Evolutionary conservation across 2,113 vertebrate species (phyloP), one percentile per base, ranked within the genome.

Genomic region (Channa argus): DNA sequence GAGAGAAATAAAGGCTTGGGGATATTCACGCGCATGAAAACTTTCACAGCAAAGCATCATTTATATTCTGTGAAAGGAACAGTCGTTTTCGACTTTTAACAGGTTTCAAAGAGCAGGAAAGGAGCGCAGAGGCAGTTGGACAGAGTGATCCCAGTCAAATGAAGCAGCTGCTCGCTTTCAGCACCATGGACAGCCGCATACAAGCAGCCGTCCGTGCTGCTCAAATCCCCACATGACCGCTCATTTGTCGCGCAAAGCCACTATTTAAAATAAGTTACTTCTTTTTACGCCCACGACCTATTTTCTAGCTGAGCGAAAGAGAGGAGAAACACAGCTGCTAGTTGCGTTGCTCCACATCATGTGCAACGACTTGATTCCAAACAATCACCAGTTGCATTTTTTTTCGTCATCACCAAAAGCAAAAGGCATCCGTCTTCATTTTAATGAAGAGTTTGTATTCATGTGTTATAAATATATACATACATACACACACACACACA

Each of bases 341-440:
- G 12, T 5, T 0, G 2, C 6, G 56, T 0, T 43, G 41, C 6
- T 39, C 11, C 6, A 5, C 33, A 12, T 59, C 8, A 34, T 11
- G 38, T 10, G 46, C 52, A 62, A 72, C 1, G 24, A 73, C 71
- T 73, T 63, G 49, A 82, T 67, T 52, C 50, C 74, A 74, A 83
- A 81, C 69, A 74, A 71, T 82, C 84, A 91, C 83, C 87, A 89
- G 89, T 90, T 90, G 89, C 85, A 66, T 85, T 87, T 71, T 41
- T 69, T 51, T 44, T 53, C 34, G 5, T 24, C 68, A 62, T 34
- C 74, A 38, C 46, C 10, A 34, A 13, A 11, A 8, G 38, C 24
- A 37, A 52, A 38, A 59, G 24, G 38, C 52, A 62, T 41, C 13
- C 9, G 49, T 49, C 12, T 34, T 46, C 46, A 54, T 51, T 39